Conservation (phyloP, 2,113 vertebrate genomes). For the Callionymus lyra region DNA sequence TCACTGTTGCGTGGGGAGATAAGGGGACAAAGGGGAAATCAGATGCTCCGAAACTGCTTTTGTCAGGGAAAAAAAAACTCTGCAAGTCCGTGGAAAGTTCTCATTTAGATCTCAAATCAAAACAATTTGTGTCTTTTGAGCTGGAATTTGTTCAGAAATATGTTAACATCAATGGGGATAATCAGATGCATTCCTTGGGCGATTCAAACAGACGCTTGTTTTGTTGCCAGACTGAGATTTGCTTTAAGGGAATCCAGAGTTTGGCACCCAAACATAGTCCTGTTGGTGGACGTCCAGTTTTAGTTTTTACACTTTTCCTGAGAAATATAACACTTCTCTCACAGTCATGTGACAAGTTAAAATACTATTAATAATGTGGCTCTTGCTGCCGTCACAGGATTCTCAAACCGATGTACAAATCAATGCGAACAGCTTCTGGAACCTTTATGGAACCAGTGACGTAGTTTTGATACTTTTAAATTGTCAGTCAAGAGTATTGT, state of each 20-base stretch:
- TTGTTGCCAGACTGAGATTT: constrained; percentile 32
- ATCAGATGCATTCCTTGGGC: constrained; percentile 37
- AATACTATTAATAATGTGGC: no score
- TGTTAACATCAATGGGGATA: constrained; percentile 39
- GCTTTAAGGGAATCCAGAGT: constrained; percentile 23
- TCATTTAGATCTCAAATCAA: constrained; percentile 37
- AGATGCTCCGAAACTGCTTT: constrained; percentile 41
- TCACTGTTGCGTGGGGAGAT: constrained; percentile 53
- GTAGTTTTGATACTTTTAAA: no score
- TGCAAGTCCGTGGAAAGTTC: constrained; percentile 30
- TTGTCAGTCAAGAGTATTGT: no score
- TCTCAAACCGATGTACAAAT: no score
- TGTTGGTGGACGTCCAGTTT: no score
- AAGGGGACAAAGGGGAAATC: constrained; percentile 63
- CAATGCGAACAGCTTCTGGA: no score
- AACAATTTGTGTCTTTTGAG: constrained; percentile 26
- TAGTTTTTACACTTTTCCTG: no score
- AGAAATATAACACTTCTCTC: no score
- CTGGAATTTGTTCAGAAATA: constrained; percentile 45
- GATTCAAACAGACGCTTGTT: constrained; percentile 41
- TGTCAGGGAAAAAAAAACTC: constrained; percentile 20
- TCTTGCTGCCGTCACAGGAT: no score
- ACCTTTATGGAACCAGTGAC: no score
- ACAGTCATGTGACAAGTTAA: no score
- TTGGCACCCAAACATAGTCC: no score